Conservation (phyloP, 2,888 invertebrate genomes). For the Noctua fimbriata region DNA sequence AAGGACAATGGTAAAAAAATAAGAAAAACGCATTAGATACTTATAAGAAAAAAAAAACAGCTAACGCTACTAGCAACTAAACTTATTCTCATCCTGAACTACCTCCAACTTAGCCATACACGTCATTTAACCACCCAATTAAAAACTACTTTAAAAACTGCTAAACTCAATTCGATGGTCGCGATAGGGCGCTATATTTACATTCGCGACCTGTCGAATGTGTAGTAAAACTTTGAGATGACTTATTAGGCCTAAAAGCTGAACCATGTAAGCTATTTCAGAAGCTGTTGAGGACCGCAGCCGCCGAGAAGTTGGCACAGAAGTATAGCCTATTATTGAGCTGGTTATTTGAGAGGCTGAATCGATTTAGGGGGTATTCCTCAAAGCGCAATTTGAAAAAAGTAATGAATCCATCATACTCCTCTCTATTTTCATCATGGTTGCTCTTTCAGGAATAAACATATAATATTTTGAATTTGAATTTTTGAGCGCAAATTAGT, state of each 20-base stretch:
- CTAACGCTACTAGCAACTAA: too few species aligned
- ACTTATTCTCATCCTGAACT: neutral
- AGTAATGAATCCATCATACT: too few species aligned
- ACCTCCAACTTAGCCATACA: neutral
- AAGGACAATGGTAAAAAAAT: too few species aligned
- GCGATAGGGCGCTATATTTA: slow-evolving; percentile 33
- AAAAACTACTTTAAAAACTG: slow-evolving; percentile 17
- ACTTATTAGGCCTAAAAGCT: slow-evolving; percentile 66
- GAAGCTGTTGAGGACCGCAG: slow-evolving; percentile 11
- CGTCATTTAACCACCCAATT: slow-evolving; percentile 23
- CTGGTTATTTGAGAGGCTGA: slow-evolving; percentile 13
- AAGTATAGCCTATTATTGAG: slow-evolving; percentile 10
- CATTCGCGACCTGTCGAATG: slow-evolving; percentile 17
- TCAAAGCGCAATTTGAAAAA: too few species aligned
- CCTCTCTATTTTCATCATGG: too few species aligned
- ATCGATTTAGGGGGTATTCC: too few species aligned
- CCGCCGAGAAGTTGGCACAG: slow-evolving; percentile 9
- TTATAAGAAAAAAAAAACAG: too few species aligned
- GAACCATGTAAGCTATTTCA: slow-evolving; percentile 68
- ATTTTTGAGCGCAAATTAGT: too few species aligned
- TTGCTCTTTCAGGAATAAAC: too few species aligned
- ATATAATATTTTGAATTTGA: too few species aligned
- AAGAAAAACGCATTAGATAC: too few species aligned
- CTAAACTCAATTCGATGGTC: neutral
- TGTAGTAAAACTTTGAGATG: slow-evolving; percentile 50